Evolutionary conservation across 2,888 invertebrate genomes (phyloP).

Genomic region (Orchestes rusci): DNA sequence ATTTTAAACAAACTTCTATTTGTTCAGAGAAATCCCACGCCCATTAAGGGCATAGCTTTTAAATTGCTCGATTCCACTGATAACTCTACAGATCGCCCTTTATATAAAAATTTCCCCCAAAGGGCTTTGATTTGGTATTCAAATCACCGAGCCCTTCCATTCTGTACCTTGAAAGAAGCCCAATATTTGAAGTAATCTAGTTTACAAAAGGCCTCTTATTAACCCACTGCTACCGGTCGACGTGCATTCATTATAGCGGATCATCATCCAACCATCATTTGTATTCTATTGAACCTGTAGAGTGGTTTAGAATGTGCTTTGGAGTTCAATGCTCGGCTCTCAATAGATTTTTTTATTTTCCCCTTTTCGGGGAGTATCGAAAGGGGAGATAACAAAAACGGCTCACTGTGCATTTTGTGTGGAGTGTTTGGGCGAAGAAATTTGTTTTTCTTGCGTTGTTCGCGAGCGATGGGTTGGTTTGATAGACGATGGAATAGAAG

Average conservation of each 20-base stretch:
- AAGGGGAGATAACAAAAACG: slow-evolving; percentile 17
- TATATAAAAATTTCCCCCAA: too few species aligned
- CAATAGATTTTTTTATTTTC: slow-evolving; percentile 15
- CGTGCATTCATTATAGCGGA: slow-evolving; percentile 12
- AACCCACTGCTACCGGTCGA: slow-evolving; percentile 16
- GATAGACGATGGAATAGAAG: too few species aligned
- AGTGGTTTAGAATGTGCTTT: not conserved
- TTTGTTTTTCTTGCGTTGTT: slow-evolving; percentile 3
- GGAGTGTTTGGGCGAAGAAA: slow-evolving; percentile 8
- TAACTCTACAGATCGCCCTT: too few species aligned
- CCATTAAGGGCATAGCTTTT: too few species aligned
- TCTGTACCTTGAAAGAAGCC: slow-evolving; percentile 21
- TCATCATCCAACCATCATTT: not conserved
- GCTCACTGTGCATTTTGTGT: slow-evolving; percentile 14
- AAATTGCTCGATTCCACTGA: too few species aligned
- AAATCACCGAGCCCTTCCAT: slow-evolving; percentile 11
- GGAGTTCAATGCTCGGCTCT: slow-evolving; percentile 16
- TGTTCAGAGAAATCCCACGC: too few species aligned
- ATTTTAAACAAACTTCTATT: too few species aligned
- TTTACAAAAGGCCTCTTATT: slow-evolving; percentile 22
- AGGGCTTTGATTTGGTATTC: slow-evolving; percentile 15
- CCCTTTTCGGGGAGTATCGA: slow-evolving; percentile 5
- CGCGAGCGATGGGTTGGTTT: too few species aligned
- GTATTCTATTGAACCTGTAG: not conserved
- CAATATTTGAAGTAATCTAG: slow-evolving; percentile 24